Evolutionary conservation across 1,140 invertebrate species (phyloP).

Genomic region (Orius laevigatus): DNA sequence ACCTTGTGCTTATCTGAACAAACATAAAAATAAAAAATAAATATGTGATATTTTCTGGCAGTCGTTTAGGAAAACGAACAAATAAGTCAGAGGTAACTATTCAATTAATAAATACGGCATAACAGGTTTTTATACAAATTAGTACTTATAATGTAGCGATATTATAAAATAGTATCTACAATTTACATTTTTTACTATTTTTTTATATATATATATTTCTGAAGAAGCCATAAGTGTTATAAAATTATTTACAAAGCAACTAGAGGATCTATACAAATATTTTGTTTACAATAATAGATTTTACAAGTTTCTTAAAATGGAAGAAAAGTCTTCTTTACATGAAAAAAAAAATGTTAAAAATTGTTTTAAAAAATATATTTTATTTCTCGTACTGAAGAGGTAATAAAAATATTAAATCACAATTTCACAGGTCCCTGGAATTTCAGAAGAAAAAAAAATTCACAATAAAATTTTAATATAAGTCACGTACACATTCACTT

Average conservation of each 20-base stretch:
- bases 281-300: not conserved
- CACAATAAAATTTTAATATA: constrained; percentile 1
- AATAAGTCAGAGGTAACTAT: not conserved
- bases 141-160: too few relatives aligned
- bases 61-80: not conserved
- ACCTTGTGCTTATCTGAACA: constrained; percentile 8
- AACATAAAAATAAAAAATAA: not conserved
- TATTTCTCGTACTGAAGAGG: not conserved
- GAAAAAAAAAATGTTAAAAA: too few relatives aligned
- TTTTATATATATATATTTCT: constrained; percentile 5
- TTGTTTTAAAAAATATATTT: constrained; percentile 3
- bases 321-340: too few relatives aligned
- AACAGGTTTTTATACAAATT: not conserved
- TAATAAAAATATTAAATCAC: constrained; percentile 4
- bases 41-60: not conserved
- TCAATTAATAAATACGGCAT: constrained; percentile 1
- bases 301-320: too few relatives aligned
- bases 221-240: constrained; percentile 1
- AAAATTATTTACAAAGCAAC: not conserved
- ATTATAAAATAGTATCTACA: not conserved
- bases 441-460: not conserved
- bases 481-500: not conserved
- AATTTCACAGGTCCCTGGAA: not conserved
- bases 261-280: not conserved
- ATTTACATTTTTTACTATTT: constrained; percentile 3